Base-by-base conservation (phyloP, 2,113 vertebrate genomes). In the Craseonycteris thonglongyai region DNA sequence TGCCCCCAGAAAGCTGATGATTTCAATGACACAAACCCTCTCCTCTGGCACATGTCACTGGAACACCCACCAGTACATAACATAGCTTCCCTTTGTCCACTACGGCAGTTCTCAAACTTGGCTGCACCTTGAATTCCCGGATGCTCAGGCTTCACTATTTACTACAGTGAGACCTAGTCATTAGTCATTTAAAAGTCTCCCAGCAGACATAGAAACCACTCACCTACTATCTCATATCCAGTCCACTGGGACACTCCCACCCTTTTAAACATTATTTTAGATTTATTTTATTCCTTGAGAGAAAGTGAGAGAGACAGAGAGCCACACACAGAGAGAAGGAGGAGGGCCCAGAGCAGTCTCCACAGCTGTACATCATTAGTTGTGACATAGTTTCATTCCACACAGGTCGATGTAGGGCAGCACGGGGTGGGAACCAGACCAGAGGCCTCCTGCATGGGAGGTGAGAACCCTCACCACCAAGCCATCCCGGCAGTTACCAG, bases 211-310 rank as follows among this genome's bases (percentile, higher is more conserved):
- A 65, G 72, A 51, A 80, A 63, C 85, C 9, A 5, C 33, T 12
- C n/a, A n/a, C 28, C 82, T 24, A 1, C 30, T 76, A 82, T 59
- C 54, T 90, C 89, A 75, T 10, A 75, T 10, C 33, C 94, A 69
- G 88, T 68, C 63, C 80, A 22, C 18, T 0, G 1, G 2, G 38
- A 61, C 24, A 10, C 15, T 30, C 54, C 49, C 7, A 4, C 28
- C 4, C 51, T 88, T 76, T 49, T 33, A 90, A 56, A 74, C 10
- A 68, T 28, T n/a, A n/a, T n/a, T n/a, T n/a, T n/a, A n/a, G n/a
- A n/a, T n/a, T n/a, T n/a, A n/a, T n/a, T n/a, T n/a, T n/a, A n/a
- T n/a, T n/a, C n/a, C n/a, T n/a, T n/a, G n/a, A n/a, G n/a, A n/a
- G n/a, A n/a, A n/a, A n/a, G n/a, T n/a, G n/a, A n/a, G n/a, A n/a